Evolutionary conservation across 2,113 vertebrate species (phyloP).

Genomic region (Romanogobio albipinnatus): DNA sequence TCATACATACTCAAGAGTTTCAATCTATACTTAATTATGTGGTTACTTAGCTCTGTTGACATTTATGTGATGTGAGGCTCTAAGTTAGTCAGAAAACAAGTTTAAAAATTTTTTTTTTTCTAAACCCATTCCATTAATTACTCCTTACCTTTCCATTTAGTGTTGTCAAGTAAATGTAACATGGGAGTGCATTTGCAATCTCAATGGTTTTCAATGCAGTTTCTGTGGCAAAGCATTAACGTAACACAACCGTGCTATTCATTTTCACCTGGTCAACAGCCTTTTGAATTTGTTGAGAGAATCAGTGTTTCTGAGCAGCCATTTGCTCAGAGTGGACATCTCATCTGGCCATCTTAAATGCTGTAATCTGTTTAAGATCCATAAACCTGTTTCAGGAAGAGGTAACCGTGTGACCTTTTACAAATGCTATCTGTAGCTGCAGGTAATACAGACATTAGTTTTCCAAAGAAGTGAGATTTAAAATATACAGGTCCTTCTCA

Average conservation of each 20-base stretch:
- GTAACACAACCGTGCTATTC: background rate
- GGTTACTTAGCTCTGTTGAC: background rate
- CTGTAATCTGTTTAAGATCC: slow-evolving; percentile 54
- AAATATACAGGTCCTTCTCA: too few relatives aligned
- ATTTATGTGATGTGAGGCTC: background rate
- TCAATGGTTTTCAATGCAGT: background rate
- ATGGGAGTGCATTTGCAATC: background rate
- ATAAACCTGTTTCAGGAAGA: slow-evolving; percentile 45
- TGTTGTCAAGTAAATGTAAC: background rate
- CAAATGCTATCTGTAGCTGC: slow-evolving; percentile 41
- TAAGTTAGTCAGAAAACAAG: background rate
- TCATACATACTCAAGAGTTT: background rate
- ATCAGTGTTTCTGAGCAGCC: slow-evolving; percentile 32
- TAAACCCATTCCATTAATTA: background rate
- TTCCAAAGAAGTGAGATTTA: background rate
- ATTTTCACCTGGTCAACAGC: slow-evolving; percentile 34
- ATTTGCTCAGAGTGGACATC: slow-evolving; percentile 36
- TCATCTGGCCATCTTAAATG: slow-evolving; percentile 44
- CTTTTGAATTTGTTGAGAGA: slow-evolving; percentile 22
- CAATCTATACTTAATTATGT: background rate
- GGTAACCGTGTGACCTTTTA: slow-evolving; percentile 51
- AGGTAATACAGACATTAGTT: background rate
- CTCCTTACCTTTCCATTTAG: background rate
- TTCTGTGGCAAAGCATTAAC: background rate
- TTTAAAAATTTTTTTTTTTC: too few relatives aligned